Percentiles rank a stretch among this genome's conserved stretches.
phyloP scores from a whole-genome alignment of 2,113 vertebrate species.

The human (Homo sapiens) region DNA sequence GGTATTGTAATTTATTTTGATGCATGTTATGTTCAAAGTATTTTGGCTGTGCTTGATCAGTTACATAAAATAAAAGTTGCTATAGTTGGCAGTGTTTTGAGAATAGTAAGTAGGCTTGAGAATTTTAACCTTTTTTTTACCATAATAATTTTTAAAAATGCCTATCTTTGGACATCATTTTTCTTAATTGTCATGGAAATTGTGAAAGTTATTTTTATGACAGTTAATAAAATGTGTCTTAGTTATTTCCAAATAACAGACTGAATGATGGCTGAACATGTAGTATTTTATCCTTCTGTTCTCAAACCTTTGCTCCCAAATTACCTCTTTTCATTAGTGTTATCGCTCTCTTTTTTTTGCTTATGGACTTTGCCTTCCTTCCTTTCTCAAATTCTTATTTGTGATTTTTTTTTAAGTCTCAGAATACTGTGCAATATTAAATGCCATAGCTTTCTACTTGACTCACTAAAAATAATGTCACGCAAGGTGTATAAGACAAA shows the following conservation, averaged over 20 bases:
- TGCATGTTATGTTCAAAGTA: background rate
- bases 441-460: background rate
- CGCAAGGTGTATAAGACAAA: background rate
- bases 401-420: slow-evolving; percentile 20
- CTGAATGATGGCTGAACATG: background rate
- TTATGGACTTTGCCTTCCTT: background rate
- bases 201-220: slow-evolving; percentile 37
- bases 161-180: slow-evolving; percentile 24
- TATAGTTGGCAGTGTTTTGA: slow-evolving; percentile 39
- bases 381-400: background rate
- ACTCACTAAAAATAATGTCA: background rate
- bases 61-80: background rate
- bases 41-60: background rate
- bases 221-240: slow-evolving; percentile 6
- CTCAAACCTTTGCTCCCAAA: slow-evolving; percentile 16
- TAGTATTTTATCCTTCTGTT: background rate
- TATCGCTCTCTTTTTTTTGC: background rate
- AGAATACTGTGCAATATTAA: slow-evolving; percentile 6
- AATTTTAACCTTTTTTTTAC: slow-evolving; percentile 24
- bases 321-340: background rate
- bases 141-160: slow-evolving; percentile 6
- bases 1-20: background rate
- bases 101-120: background rate
- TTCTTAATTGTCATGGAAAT: slow-evolving; percentile 49
- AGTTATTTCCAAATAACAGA: background rate